Conservation (phyloP, 2,113 vertebrate species). For the Chaetops frenatus region DNA sequence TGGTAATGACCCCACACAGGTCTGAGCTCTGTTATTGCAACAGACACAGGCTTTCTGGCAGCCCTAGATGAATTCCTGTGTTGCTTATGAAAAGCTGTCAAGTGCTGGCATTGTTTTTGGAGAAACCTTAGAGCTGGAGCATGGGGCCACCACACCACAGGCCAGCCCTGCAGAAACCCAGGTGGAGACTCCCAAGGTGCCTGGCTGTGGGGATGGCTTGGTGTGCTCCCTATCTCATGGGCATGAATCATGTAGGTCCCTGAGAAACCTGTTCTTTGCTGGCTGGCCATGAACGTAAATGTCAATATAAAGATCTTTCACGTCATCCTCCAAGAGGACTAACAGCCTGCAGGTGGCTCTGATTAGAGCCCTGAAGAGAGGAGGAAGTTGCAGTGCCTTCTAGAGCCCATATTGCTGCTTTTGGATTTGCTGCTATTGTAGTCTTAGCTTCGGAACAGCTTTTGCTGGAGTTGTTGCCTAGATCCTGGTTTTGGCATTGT, state of each 20-base stretch:
- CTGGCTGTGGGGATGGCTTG: not conserved
- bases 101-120: not conserved
- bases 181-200: not conserved
- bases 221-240: not conserved
- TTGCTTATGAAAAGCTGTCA: not conserved
- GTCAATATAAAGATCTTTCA: not conserved
- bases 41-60: not conserved
- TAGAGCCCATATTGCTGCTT: not conserved
- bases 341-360: not conserved
- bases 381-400: not conserved
- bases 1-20: no score
- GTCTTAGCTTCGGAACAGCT: not conserved
- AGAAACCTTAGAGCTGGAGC: not conserved
- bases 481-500: not conserved
- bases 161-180: not conserved
- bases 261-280: not conserved
- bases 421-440: not conserved
- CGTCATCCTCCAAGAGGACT: not conserved
- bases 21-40: no score
- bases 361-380: not conserved
- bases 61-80: not conserved
- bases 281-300: not conserved
- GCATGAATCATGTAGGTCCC: fast-evolving
- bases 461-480: not conserved
- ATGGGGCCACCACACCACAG: fast-evolving